Evolutionary conservation across 2,113 vertebrate species (phyloP).

Genomic region (Boleophthalmus pectinirostris): DNA sequence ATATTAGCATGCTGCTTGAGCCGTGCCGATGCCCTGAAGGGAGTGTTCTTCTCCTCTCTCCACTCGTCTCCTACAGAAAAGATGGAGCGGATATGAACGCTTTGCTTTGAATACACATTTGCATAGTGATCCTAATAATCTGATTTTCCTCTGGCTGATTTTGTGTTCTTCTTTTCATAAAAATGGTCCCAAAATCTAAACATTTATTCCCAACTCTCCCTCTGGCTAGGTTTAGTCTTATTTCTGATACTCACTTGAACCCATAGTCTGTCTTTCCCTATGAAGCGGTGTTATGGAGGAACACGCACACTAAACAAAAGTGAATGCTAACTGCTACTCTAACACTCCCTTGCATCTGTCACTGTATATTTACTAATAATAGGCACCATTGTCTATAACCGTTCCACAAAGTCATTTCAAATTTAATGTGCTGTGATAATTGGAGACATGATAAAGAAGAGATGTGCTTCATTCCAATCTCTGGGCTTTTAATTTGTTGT

Average conservation of each 20-base stretch:
- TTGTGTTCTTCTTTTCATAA: conserved; percentile 64
- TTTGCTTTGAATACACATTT: conserved; percentile 53
- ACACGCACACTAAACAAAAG: not conserved
- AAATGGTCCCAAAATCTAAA: conserved; percentile 52
- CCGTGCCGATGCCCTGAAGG: conserved; percentile 52
- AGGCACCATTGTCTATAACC: not conserved
- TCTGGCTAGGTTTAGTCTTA: conserved; percentile 53
- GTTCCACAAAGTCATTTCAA: not conserved
- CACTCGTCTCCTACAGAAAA: conserved; percentile 40
- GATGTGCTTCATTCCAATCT: conserved; percentile 9
- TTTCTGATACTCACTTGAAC: conserved; percentile 44
- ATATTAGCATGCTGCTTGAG: conserved; percentile 39
- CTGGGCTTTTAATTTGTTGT: conserved; percentile 15
- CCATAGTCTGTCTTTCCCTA: conserved; percentile 3
- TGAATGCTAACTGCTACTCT: not conserved
- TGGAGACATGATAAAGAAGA: not conserved
- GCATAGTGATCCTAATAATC: conserved; percentile 69
- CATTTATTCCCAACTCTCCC: conserved; percentile 51
- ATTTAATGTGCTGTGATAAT: conserved; percentile 7
- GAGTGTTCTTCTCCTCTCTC: conserved; percentile 46
- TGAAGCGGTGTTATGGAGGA: conserved; percentile 15
- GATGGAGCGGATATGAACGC: conserved; percentile 44
- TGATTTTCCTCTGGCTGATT: conserved; percentile 65
- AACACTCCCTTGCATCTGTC: not conserved
- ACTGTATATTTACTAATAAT: not conserved